phyloP scores from a whole-genome alignment of 2,888 invertebrate species.

The Fissipunctia ypsillon region DNA sequence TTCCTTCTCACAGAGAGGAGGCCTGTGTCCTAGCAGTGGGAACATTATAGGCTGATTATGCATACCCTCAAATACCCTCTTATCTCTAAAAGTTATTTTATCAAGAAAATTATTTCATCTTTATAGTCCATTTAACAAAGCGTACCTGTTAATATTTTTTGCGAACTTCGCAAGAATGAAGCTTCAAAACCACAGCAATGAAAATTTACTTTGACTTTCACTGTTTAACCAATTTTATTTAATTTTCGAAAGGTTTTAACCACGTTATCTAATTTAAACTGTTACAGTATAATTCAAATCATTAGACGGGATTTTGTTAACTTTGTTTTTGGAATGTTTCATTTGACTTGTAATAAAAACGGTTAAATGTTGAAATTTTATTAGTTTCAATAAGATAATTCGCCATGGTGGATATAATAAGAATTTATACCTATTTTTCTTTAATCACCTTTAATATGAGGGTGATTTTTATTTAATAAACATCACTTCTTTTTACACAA shows the following conservation, averaged over 20 bases:
- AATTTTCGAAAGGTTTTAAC: slow-evolving; percentile 61
- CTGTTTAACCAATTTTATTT: slow-evolving; percentile 56
- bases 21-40: too few species aligned
- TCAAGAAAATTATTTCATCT: slow-evolving; percentile 39
- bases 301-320: slow-evolving; percentile 54
- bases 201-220: slow-evolving; percentile 61
- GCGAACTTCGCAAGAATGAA: slow-evolving; percentile 52
- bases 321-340: slow-evolving; percentile 54
- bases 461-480: background rate
- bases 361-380: slow-evolving; percentile 2
- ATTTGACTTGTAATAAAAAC: slow-evolving; percentile 40
- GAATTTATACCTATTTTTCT: background rate
- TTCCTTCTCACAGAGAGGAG: too few species aligned
- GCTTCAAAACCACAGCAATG: slow-evolving; percentile 47
- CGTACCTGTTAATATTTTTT: slow-evolving; percentile 54
- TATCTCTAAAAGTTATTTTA: slow-evolving; percentile 16
- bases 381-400: slow-evolving; percentile 11
- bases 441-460: background rate
- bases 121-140: slow-evolving; percentile 35
- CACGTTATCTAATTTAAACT: slow-evolving; percentile 53
- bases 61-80: slow-evolving; percentile 3
- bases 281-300: slow-evolving; percentile 56
- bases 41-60: too few species aligned
- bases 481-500: background rate
- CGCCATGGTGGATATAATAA: background rate